Evolutionary conservation across 1,140 invertebrate species (phyloP).

Genomic region (Bombus picipes): DNA sequence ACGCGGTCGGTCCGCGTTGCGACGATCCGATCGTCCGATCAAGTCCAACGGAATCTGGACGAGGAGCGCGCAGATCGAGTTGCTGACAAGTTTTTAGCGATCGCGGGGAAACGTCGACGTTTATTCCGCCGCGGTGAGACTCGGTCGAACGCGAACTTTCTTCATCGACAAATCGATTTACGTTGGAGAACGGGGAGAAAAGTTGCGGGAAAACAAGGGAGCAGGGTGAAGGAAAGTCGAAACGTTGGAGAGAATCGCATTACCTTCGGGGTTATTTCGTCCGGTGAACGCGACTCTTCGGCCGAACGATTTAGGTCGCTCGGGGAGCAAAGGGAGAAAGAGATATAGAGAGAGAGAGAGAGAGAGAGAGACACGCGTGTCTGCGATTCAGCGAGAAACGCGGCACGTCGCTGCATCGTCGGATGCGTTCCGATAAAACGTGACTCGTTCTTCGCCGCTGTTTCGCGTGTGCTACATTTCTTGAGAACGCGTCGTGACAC

Average conservation of each 20-base stretch:
- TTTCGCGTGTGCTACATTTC: background rate
- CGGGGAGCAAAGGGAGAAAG: background rate
- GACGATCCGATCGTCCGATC: background rate
- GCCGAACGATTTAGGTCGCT: background rate
- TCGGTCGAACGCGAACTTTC: conserved; percentile 55
- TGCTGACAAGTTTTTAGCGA: background rate
- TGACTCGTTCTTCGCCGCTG: background rate
- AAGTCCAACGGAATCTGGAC: background rate
- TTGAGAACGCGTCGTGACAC: background rate
- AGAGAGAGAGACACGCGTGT: background rate
- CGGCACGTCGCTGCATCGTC: background rate
- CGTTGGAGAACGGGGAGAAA: conserved; percentile 37
- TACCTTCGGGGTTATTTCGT: conserved; percentile 57
- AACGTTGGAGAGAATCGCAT: conserved; percentile 54
- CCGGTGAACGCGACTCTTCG: conserved; percentile 11
- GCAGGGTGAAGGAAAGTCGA: conserved; percentile 11
- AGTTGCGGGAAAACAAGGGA: conserved; percentile 58
- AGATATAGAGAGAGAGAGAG: background rate
- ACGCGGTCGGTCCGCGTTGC: background rate
- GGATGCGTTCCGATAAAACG: conserved; percentile 6
- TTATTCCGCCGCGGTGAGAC: conserved; percentile 41
- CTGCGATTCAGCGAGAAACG: background rate
- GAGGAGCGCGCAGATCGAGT: background rate
- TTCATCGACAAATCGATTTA: conserved; percentile 65
- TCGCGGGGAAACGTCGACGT: conserved; percentile 52